Conservation (phyloP, 2,888 invertebrate species). For the Nomada fucata region DNA sequence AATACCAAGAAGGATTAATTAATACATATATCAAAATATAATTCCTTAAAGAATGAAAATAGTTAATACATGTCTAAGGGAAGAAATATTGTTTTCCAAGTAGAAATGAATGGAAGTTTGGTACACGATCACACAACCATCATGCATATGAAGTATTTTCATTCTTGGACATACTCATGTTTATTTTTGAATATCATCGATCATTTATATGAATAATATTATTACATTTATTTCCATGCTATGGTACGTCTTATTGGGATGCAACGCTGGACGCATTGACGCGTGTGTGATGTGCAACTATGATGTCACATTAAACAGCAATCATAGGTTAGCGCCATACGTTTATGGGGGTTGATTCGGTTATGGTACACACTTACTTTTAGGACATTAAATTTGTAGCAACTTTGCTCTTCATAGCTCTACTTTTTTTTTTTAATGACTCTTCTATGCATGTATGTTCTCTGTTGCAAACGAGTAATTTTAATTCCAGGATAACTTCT, state of each 20-base stretch:
- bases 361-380: slow-evolving; percentile 76
- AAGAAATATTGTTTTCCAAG: slow-evolving; percentile 28
- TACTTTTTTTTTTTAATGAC: slow-evolving; percentile 37
- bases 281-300: slow-evolving; percentile 82
- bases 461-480: slow-evolving; percentile 46
- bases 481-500: slow-evolving; percentile 36
- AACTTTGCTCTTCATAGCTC: slow-evolving; percentile 56
- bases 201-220: slow-evolving; percentile 75
- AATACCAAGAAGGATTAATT: slow-evolving; percentile 50
- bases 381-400: slow-evolving; percentile 63
- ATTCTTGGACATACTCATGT: slow-evolving; percentile 65
- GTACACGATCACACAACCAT: slow-evolving; percentile 38
- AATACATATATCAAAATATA: slow-evolving; percentile 21
- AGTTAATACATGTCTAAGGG: slow-evolving; percentile 45
- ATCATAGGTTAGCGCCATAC: slow-evolving; percentile 83
- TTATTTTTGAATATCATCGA: slow-evolving; percentile 60
- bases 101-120: slow-evolving; percentile 31
- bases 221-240: slow-evolving; percentile 83
- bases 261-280: slow-evolving; percentile 82
- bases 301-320: slow-evolving; percentile 83
- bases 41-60: slow-evolving; percentile 68
- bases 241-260: slow-evolving; percentile 82
- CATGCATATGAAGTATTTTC: slow-evolving; percentile 65
- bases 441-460: slow-evolving; percentile 58
- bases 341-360: slow-evolving; percentile 79